Evolutionary conservation across 2,888 invertebrate genomes (phyloP).

Genomic region (Stenoptilia bipunctidactyla): DNA sequence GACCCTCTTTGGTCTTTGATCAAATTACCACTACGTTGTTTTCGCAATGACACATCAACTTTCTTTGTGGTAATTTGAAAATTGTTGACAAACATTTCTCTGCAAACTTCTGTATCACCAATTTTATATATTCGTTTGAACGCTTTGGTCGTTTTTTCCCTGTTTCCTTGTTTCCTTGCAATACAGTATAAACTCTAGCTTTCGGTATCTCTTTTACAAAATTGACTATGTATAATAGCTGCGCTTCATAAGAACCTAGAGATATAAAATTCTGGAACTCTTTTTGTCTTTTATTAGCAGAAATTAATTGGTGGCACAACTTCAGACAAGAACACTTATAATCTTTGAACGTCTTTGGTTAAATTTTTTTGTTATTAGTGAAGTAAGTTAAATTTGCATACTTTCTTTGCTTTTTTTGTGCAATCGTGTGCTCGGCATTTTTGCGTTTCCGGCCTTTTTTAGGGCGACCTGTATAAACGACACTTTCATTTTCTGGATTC

Average conservation of each 20-base stretch:
- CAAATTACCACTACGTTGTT: not conserved
- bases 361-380: too few species aligned
- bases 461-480: too few species aligned
- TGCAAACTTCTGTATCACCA: slow-evolving; percentile 1
- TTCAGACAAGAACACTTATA: too few species aligned
- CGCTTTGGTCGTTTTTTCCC: slow-evolving; percentile 2
- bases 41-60: slow-evolving; percentile 1
- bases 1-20: slow-evolving; percentile 2
- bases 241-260: slow-evolving; percentile 14
- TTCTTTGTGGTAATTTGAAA: slow-evolving; percentile 5
- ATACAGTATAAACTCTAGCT: not conserved
- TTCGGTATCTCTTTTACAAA: slow-evolving; percentile 8
- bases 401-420: too few species aligned
- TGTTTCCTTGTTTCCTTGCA: not conserved
- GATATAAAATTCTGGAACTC: slow-evolving; percentile 13
- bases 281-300: slow-evolving; percentile 10
- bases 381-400: too few species aligned
- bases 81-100: slow-evolving; percentile 6
- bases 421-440: too few species aligned
- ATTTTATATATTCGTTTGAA: slow-evolving; percentile 2
- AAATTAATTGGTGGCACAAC: too few species aligned
- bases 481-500: too few species aligned
- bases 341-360: too few species aligned
- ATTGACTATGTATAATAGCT: slow-evolving; percentile 10
- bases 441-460: too few species aligned